phyloP scores from a whole-genome alignment of 2,888 invertebrate genomes.

The Apoderus coryli region DNA sequence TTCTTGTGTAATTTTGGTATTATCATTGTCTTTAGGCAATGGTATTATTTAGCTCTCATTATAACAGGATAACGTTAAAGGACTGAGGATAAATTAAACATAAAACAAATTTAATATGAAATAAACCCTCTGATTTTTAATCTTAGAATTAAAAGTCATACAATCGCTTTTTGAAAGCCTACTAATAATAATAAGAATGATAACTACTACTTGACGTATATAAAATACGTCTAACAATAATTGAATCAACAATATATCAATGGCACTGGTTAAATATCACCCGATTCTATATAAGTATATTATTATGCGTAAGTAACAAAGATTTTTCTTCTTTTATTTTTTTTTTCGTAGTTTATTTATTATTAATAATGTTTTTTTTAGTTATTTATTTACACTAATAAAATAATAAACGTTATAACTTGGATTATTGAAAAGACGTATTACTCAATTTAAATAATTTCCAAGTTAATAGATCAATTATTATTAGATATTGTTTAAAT shows the following conservation, averaged over 20 bases:
- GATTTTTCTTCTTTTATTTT: constrained; percentile 27
- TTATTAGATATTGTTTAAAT: too few relatives aligned
- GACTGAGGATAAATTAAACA: constrained; percentile 13
- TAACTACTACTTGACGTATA: constrained; percentile 33
- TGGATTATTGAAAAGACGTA: too few relatives aligned
- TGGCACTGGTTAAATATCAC: constrained; percentile 38
- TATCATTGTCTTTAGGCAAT: constrained; percentile 1
- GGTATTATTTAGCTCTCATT: background rate
- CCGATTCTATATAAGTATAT: constrained; percentile 35
- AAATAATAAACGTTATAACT: too few relatives aligned
- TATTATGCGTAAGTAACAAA: constrained; percentile 31
- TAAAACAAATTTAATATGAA: constrained; percentile 23
- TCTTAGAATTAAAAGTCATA: constrained; percentile 31
- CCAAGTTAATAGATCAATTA: constrained; percentile 20
- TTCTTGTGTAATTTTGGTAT: too few relatives aligned
- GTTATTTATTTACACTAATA: too few relatives aligned
- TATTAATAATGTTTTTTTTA: too few relatives aligned
- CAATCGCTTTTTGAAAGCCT: constrained; percentile 31
- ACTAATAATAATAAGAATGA: constrained; percentile 30
- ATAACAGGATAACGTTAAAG: background rate
- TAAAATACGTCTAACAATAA: constrained; percentile 32
- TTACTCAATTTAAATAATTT: constrained; percentile 12
- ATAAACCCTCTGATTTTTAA: constrained; percentile 37
- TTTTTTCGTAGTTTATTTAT: too few relatives aligned
- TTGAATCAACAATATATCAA: constrained; percentile 36